Evolutionary conservation across 1,140 invertebrate species (phyloP).

Genomic region (Zaprionus ghesquierei): DNA sequence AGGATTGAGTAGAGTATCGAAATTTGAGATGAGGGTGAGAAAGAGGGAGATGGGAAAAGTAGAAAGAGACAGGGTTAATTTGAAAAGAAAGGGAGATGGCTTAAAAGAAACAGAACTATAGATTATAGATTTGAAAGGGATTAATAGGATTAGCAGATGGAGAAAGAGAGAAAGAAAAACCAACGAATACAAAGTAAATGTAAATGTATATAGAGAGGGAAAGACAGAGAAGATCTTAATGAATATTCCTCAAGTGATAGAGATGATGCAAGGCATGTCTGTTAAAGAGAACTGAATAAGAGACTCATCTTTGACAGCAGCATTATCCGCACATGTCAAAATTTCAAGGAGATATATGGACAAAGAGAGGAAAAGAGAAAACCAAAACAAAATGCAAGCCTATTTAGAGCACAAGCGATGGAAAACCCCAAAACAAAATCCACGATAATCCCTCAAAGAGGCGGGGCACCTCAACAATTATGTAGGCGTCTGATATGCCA

Average conservation of each 20-base stretch:
- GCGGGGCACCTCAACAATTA: background rate
- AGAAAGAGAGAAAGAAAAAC: no score
- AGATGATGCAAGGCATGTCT: no score
- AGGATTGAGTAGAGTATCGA: background rate
- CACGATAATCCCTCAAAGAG: background rate
- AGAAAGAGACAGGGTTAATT: no score
- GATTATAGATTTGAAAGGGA: no score
- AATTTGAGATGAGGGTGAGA: background rate
- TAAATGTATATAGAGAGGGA: no score
- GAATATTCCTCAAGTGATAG: no score
- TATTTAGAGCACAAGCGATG: background rate
- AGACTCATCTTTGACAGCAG: background rate
- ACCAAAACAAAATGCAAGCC: background rate
- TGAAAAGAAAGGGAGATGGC: no score
- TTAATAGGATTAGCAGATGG: no score
- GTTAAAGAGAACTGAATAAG: no score
- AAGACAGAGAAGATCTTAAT: no score
- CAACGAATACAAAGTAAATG: no score
- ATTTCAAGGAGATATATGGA: background rate
- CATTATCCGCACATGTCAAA: background rate
- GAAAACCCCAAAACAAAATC: background rate
- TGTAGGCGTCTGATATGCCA: background rate
- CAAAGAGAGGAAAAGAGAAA: background rate
- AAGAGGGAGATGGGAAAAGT: background rate
- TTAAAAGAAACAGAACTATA: no score